A percentile compares a stretch with the other conserved stretches of the same genome.
Evolutionary conservation across 2,888 invertebrate genomes (phyloP).

Genomic region (Tuberolachnus salignus): DNA sequence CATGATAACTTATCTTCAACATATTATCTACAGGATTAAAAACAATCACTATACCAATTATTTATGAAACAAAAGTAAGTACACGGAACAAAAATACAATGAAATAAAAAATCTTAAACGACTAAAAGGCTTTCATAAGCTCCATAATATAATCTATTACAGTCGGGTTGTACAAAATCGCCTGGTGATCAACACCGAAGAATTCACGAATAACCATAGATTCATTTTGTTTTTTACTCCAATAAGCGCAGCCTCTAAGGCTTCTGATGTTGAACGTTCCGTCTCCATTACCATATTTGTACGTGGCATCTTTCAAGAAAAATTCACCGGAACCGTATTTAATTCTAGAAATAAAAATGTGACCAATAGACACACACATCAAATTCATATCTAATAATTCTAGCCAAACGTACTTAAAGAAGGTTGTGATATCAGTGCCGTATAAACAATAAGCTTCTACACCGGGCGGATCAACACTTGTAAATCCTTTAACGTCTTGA

Average conservation of each 20-base stretch:
- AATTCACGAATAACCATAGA: too few relatives aligned
- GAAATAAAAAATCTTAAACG: too few relatives aligned
- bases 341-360: slow-evolving; percentile 64
- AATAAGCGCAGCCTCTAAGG: slow-evolving; percentile 80
- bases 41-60: too few relatives aligned
- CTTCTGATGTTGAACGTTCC: slow-evolving; percentile 94
- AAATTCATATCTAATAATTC: too few relatives aligned
- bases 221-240: slow-evolving; percentile 74
- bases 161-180: too few relatives aligned
- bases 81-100: too few relatives aligned
- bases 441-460: slow-evolving; percentile 87
- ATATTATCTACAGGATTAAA: too few relatives aligned
- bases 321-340: slow-evolving; percentile 71
- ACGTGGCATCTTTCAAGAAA: slow-evolving; percentile 75
- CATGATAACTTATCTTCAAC: too few relatives aligned
- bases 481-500: slow-evolving; percentile 75
- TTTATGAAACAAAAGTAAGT: too few relatives aligned
- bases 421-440: slow-evolving; percentile 76
- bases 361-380: not conserved
- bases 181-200: too few relatives aligned
- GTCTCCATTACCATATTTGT: slow-evolving; percentile 86
- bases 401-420: slow-evolving; percentile 71
- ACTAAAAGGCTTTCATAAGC: too few relatives aligned
- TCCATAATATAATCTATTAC: too few relatives aligned
- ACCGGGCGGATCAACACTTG: slow-evolving; percentile 78